A percentile compares a stretch with the other conserved stretches of the same genome.
phyloP scores from a whole-genome alignment of 1,140 invertebrate genomes.

The Bradysia coprophila region DNA sequence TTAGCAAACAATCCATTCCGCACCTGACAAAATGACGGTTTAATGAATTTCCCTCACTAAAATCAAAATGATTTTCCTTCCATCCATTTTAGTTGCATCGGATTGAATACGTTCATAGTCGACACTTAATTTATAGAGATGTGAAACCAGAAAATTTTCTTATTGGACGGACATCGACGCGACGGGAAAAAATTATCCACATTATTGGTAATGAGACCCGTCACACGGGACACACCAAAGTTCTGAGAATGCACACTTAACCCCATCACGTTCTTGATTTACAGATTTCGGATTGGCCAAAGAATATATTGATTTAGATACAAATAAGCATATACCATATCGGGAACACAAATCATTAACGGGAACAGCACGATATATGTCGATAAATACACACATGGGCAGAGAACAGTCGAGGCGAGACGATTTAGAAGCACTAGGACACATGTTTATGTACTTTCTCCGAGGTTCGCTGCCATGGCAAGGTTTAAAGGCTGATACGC shows the following conservation, averaged over 20 bases:
- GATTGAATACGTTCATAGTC: slow-evolving; percentile 99
- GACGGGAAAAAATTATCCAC: slow-evolving; percentile 97
- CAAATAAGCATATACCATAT: slow-evolving; percentile 99
- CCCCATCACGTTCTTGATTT: background rate
- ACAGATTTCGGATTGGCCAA: slow-evolving; percentile 97
- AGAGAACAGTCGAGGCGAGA: slow-evolving; percentile 99
- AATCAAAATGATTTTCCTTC: too few relatives aligned
- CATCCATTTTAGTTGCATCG: slow-evolving; percentile 59
- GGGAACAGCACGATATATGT: slow-evolving; percentile 97
- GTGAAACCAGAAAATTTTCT: slow-evolving; percentile 99
- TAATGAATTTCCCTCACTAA: too few relatives aligned
- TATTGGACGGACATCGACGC: slow-evolving; percentile 93
- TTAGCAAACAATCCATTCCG: too few relatives aligned
- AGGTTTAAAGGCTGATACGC: slow-evolving; percentile 96
- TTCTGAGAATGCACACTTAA: too few relatives aligned
- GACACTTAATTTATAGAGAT: slow-evolving; percentile 98
- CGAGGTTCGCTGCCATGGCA: slow-evolving; percentile 98
- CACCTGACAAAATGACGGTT: too few relatives aligned
- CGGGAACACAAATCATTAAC: slow-evolving; percentile 99
- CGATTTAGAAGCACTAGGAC: slow-evolving; percentile 96
- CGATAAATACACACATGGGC: slow-evolving; percentile 99
- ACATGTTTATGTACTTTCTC: slow-evolving; percentile 99
- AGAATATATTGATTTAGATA: slow-evolving; percentile 99
- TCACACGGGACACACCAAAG: background rate
- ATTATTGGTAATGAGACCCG: slow-evolving; percentile 68